Conservation (phyloP, 2,888 invertebrate species). For the Napeogenes sylphis region DNA sequence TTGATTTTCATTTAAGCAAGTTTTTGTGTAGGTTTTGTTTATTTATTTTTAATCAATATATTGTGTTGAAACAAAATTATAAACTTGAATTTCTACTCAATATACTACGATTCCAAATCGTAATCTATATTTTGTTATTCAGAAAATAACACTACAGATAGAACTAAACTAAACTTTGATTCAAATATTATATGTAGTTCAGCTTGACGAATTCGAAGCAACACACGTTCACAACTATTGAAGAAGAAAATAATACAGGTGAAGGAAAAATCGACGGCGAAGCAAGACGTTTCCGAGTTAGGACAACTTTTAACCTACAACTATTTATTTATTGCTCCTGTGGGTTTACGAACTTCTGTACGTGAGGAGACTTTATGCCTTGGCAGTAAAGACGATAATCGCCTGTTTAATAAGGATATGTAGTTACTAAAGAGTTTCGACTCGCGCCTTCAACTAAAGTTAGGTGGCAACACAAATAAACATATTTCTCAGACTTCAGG, state of each 20-base stretch:
- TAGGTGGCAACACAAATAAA: constrained; percentile 38
- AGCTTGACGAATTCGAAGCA: constrained; percentile 22
- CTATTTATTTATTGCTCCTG: constrained; percentile 68
- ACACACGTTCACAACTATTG: constrained; percentile 39
- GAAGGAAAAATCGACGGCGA: constrained; percentile 47
- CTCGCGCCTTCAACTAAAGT: constrained; percentile 23
- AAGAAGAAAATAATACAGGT: constrained; percentile 57
- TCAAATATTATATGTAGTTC: constrained; percentile 14
- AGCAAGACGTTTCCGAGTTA: constrained; percentile 49
- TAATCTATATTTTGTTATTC: no score
- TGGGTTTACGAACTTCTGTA: constrained; percentile 46
- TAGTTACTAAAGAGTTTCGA: constrained; percentile 11
- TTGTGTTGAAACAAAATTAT: no score
- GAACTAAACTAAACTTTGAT: constrained; percentile 3
- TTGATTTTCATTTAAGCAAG: not conserved
- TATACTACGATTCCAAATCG: no score
- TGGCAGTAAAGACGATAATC: constrained; percentile 9
- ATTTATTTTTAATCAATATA: no score
- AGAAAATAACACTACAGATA: no score
- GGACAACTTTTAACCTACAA: constrained; percentile 55
- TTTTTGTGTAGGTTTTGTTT: no score
- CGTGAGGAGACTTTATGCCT: not conserved
- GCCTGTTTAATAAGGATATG: constrained; percentile 4
- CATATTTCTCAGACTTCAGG: constrained; percentile 35
- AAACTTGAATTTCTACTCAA: no score